Conservation (phyloP, 1,140 invertebrate species). For the Meloidogyne exigua region DNA sequence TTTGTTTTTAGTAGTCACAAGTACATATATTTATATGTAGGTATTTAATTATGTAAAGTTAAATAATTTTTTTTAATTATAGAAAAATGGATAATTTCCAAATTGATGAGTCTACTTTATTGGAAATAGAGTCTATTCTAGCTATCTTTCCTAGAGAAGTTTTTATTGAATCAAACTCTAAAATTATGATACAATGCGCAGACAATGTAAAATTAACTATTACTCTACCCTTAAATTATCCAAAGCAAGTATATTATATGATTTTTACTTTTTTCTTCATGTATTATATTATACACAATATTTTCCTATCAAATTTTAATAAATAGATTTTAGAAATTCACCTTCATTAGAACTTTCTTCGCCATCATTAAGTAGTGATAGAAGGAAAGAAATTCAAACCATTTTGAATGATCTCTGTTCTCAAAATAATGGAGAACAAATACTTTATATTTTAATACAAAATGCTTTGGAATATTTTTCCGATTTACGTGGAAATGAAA, state of each 20-base stretch:
- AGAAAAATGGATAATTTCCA: not conserved
- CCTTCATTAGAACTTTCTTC: constrained; percentile 7
- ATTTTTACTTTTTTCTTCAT: too few species aligned
- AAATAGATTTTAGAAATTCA: not conserved
- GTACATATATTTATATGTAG: too few species aligned
- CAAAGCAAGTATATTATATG: not conserved
- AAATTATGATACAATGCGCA: not conserved
- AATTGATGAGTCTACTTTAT: not conserved
- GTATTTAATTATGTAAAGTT: too few species aligned
- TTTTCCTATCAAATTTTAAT: too few species aligned
- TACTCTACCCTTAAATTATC: constrained; percentile 5
- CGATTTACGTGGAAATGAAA: constrained; percentile 12
- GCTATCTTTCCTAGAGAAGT: constrained; percentile 18
- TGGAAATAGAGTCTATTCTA: constrained; percentile 9
- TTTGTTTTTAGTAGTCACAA: too few species aligned
- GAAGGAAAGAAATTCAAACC: not conserved
- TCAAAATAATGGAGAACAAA: constrained; percentile 39
- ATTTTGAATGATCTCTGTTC: constrained; percentile 21
- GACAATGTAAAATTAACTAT: not conserved
- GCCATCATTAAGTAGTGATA: constrained; percentile 1
- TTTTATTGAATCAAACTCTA: constrained; percentile 7
- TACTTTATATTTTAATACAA: constrained; percentile 46
- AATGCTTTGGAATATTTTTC: constrained; percentile 3
- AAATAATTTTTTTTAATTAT: too few species aligned
- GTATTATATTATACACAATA: too few species aligned